Percentiles rank a stretch among this genome's conserved stretches.
Evolutionary conservation across 92 coral and sea anemone species (phyloP).

Genomic region (Pocillopora meandrina): DNA sequence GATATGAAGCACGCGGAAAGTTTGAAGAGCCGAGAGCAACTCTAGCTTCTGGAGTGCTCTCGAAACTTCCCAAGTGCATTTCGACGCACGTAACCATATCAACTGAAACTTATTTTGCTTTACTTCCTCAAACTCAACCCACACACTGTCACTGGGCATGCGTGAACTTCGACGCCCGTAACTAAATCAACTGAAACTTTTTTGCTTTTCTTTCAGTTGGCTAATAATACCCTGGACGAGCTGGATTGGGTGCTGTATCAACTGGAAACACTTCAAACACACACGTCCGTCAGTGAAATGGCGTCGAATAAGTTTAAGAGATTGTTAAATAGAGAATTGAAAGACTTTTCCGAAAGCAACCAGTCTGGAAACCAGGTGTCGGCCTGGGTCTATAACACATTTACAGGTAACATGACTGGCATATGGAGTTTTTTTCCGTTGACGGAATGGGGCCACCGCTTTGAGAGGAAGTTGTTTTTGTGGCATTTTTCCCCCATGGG

Average conservation of each 20-base stretch:
- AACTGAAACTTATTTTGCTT: too few species aligned
- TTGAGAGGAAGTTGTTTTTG: too few species aligned
- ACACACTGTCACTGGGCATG: too few species aligned
- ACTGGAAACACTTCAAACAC: conserved; percentile 91
- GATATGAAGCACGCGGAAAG: too few species aligned
- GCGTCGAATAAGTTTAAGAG: conserved; percentile 98
- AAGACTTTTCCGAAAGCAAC: conserved; percentile 95
- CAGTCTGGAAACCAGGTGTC: conserved; percentile 97
- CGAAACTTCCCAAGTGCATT: too few species aligned
- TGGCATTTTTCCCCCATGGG: too few species aligned
- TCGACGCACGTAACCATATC: too few species aligned
- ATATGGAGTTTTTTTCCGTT: not conserved
- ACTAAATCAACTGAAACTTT: not conserved
- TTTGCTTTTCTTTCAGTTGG: conserved; percentile 57
- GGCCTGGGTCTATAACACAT: conserved; percentile 98
- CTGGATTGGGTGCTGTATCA: conserved; percentile 96
- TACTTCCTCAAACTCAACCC: too few species aligned
- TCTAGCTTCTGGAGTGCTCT: too few species aligned
- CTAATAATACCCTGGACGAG: conserved; percentile 88
- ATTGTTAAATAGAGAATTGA: conserved; percentile 91
- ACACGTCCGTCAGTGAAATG: conserved; percentile 96
- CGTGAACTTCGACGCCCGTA: too few species aligned
- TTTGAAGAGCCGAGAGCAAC: too few species aligned
- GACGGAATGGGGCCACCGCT: not conserved
- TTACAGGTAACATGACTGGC: conserved; percentile 65